A percentile compares a stretch with the other conserved stretches of the same genome.
These are phyloP conservation scores for Empidonax alnorum DNA, from an alignment of 2,113 vertebrate species.

Conservation along the genomic window DNA sequence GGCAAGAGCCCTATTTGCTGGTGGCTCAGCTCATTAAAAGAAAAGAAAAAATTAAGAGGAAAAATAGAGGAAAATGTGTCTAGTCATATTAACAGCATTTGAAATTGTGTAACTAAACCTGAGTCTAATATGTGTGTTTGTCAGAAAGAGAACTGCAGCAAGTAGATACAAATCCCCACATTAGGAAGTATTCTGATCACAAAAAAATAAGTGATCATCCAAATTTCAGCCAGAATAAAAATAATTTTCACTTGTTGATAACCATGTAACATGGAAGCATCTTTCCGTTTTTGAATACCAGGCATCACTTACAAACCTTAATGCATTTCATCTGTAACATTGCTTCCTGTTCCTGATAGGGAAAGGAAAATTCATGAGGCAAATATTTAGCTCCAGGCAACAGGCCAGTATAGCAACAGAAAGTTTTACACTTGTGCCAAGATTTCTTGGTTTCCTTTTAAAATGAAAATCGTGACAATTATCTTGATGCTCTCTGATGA, in stretches of 20 bases:
- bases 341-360: slow-evolving; percentile 79
- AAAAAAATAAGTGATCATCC: neutral
- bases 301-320: slow-evolving; percentile 62
- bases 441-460: slow-evolving; percentile 77
- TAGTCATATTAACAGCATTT: neutral
- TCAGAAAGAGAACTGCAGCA: neutral
- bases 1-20: rapidly evolving
- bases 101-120: neutral
- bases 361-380: slow-evolving; percentile 77
- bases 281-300: slow-evolving; percentile 45
- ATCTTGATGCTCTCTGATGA: slow-evolving; percentile 81
- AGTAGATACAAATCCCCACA: neutral
- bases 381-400: slow-evolving; percentile 78
- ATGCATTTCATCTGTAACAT: slow-evolving; percentile 75
- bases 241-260: neutral
- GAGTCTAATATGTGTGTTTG: neutral
- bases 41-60: neutral
- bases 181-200: neutral
- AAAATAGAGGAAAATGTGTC: neutral
- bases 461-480: slow-evolving; percentile 83
- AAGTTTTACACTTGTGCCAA: slow-evolving; percentile 78
- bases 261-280: neutral
- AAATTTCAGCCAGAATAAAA: neutral
- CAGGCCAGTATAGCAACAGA: slow-evolving; percentile 77
- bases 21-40: neutral